Base-by-base conservation (phyloP, 2,113 vertebrate species). In the Heterocephalus glaber region DNA sequence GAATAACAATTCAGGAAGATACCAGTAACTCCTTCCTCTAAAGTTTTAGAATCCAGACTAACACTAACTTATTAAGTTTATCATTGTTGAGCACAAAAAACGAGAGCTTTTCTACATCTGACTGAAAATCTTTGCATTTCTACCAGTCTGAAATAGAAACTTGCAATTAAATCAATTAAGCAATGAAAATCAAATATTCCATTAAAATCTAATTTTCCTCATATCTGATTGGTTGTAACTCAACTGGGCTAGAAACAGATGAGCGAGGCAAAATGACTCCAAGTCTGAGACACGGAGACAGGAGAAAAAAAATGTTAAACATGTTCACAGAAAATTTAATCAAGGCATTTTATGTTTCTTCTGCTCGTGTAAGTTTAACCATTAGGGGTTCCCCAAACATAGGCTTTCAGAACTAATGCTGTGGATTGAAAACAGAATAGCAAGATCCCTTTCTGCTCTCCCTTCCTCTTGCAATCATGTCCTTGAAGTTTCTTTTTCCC, bases 91-190 rank as follows among this genome's bases (percentile, higher is more conserved):
- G 92, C n/a, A 41, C 22, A 96, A 91, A 96, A 98, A 89, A 94
- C 95, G 95, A 83, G 63, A 76, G 79, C 28, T 80, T 82, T 86
- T 83, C 93, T 96, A 56, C 96, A 95, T 96, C 89, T 97, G 94
- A 95, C 88, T 58, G n/a, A 86, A 98, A 79, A 93, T 38, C 54
- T 98, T 97, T 97, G 95, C 96, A 94, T 97, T 96, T 96, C 97
- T 95, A 95, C 95, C 65, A 89, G 65, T 95, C 96, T 95, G 82
- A 97, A 95, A 86, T 66, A 68, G 97, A 98, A 97, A 96, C 76
- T 98, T 97, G 91, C 97, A 97, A 98, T 98, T 89, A 97, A 96
- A 80, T 97, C 97, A 95, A 96, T 98, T n/a, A 98, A 97, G 81
- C n/a, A 96, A 98, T 94, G 96, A 97, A 97, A 98, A 97, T 96